Percentiles rank a stretch among this genome's conserved stretches.
Evolutionary conservation across 2,113 vertebrate genomes (phyloP).

Genomic region (Poeciliopsis occidentalis): DNA sequence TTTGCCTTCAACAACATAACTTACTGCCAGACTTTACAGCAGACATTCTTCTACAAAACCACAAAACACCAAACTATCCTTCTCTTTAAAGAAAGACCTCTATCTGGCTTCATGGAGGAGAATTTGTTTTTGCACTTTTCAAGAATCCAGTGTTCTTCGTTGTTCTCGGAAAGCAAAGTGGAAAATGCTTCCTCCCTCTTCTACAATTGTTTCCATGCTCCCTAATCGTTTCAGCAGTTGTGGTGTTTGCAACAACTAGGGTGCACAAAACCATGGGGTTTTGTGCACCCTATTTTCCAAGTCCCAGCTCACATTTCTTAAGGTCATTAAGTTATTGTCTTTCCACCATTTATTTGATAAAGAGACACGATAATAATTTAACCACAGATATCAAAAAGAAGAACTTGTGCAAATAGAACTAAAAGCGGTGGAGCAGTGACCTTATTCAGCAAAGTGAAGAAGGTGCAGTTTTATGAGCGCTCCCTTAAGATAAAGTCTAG

Average conservation of each 20-base stretch:
- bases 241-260: constrained; percentile 8
- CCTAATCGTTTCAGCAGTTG: constrained; percentile 38
- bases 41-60: constrained; percentile 48
- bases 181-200: constrained; percentile 46
- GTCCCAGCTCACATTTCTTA: no score
- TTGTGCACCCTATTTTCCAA: no score
- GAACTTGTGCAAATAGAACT: constrained; percentile 6
- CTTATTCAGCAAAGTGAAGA: constrained; percentile 11
- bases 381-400: constrained; percentile 13
- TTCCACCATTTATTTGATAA: constrained; percentile 38
- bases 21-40: constrained; percentile 10
- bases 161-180: constrained; percentile 41
- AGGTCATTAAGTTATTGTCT: no score
- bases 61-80: constrained; percentile 51
- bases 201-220: constrained; percentile 36
- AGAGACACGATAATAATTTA: constrained; percentile 25
- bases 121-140: constrained; percentile 47
- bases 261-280: no score
- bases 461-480: constrained; percentile 20
- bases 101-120: constrained; percentile 39
- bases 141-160: constrained; percentile 48
- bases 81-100: constrained; percentile 39
- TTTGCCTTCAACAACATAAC: constrained; percentile 44
- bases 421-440: constrained; percentile 3
- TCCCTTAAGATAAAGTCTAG: constrained; percentile 14